Evolutionary conservation across 2,888 invertebrate genomes (phyloP), one percentile per base, ranked within the genome.

Genomic region (Drosophila recens): DNA sequence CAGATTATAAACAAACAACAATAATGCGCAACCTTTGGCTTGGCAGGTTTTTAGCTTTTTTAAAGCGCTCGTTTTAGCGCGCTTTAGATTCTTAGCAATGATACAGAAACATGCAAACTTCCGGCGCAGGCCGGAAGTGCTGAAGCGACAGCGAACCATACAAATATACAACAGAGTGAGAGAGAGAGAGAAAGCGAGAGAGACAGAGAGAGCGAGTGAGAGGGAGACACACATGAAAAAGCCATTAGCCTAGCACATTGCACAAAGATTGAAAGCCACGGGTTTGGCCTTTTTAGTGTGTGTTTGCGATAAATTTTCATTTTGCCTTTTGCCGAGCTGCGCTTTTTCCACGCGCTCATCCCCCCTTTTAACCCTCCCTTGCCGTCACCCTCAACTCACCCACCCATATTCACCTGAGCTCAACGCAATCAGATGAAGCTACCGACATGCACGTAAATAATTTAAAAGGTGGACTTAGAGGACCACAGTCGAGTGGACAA

Each of bases 41-140:
- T 57, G 67, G 63, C 65, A 17, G 54, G 45, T 54, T 74, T 79
- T 72, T 61, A 46, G 63, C 62, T 58, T 85, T 80, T 83, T 85
- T 74, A 71, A 77, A 87, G 80, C 81, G 72, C 74, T 75, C 76
- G 67, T 79, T 84, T 84, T 81, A 74, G 79, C 80, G 89, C 85
- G 87, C 78, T 86, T 86, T 87, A 89, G 86, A 90, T 88, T 78
- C 73, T 84, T 78, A 67, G 76, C 84, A 90, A 87, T 87, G 90
- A 90, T 89, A 87, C 75, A 71, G 80, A 79, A 82, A 87, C 89
- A 90, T 90, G 90, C 89, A 82, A 90, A 80, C 81, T 77, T 78
- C 78, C 81, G 80, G 71, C 72, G 27, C 46, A 46, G 61, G 56
- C 61, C 77, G 80, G 83, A 82, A 79, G 80, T 73, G 75, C 77